Evolutionary conservation across 2,888 invertebrate species (phyloP), one percentile per base, ranked within the genome.

Genomic region (Drosophila demipolita): DNA sequence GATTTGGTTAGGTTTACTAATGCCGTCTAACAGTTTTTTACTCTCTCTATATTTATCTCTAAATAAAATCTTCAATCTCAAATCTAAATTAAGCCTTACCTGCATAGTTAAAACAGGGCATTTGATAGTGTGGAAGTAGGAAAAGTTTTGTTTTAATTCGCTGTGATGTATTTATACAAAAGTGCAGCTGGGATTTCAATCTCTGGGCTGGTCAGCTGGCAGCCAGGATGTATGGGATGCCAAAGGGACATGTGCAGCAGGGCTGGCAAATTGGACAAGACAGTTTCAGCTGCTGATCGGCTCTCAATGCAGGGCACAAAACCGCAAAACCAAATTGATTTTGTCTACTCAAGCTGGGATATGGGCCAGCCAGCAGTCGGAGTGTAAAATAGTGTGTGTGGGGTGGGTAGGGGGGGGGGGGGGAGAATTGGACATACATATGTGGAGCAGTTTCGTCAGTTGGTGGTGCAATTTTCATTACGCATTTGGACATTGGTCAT

Each of bases 271-370:
- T 87, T 76, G 86, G 61, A 75, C 66, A 83, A 69, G 66, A 69
- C 66, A 66, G 78, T 60, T 78, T 66, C 69, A 61, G 68, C 66
- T 72, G 68, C 61, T 58, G 55, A n/a, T n/a, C 45, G 45, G 54
- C 38, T 50, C 60, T 50, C 53, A 66, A 63, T 67, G 33, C 54
- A 50, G 52, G 64, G 66, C 74, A 85, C 64, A 73, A 89, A 88
- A 86, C 85, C 85, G 81, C 85, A 86, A 90, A 86, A 80, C 90
- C 86, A 88, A 86, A 90, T 86, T 86, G 85, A 86, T 86, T 86
- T 86, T 88, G 85, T 85, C 90, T 85, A 71, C 90, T 89, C 89
- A 83, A 83, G 88, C 69, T 60, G 49, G 72, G 67, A 72, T 66
- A 65, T 74, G 67, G 62, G 66, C 69, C 63, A 74, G 38, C 58